phyloP scores from a whole-genome alignment of 2,797 vertebrate genomes.

The Takifugu rubripes region DNA sequence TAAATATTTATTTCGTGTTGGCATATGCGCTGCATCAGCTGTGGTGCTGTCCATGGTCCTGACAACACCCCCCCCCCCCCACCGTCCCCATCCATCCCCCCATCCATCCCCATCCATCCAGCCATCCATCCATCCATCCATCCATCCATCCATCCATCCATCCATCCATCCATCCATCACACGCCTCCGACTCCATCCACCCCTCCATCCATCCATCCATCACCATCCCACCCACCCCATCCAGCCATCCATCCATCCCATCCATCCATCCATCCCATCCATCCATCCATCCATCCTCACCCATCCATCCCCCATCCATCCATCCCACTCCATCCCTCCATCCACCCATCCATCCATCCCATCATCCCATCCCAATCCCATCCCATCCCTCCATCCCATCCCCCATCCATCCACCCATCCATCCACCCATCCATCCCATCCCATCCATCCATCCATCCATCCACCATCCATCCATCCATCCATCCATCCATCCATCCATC shows the following conservation, averaged over 20 bases:
- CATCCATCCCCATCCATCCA: slow-evolving; percentile 9
- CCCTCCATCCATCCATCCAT: slow-evolving; percentile 5
- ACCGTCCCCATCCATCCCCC: slow-evolving; percentile 22
- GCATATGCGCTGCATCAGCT: slow-evolving; percentile 39
- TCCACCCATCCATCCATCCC: slow-evolving; percentile 4
- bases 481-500: no score
- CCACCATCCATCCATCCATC: not conserved
- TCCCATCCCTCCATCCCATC: no score
- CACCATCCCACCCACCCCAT: no score
- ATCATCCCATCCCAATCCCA: no score
- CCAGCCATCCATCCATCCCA: no score
- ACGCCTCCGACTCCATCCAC: no score
- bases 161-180: slow-evolving; percentile 9
- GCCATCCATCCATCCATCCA: no score
- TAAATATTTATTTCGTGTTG: slow-evolving; percentile 29
- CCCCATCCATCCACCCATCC: not conserved
- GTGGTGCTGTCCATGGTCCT: slow-evolving; percentile 59
- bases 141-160: slow-evolving; percentile 1
- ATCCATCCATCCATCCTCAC: no score
- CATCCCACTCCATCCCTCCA: no score
- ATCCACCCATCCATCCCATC: not conserved
- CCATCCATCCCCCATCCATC: not conserved
- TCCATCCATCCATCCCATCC: no score
- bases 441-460: slow-evolving; percentile 4
- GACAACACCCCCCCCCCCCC: no score